Evolutionary conservation across 2,113 vertebrate species (phyloP), one percentile per base, ranked within the genome.

Genomic region (Callospermophilus lateralis): DNA sequence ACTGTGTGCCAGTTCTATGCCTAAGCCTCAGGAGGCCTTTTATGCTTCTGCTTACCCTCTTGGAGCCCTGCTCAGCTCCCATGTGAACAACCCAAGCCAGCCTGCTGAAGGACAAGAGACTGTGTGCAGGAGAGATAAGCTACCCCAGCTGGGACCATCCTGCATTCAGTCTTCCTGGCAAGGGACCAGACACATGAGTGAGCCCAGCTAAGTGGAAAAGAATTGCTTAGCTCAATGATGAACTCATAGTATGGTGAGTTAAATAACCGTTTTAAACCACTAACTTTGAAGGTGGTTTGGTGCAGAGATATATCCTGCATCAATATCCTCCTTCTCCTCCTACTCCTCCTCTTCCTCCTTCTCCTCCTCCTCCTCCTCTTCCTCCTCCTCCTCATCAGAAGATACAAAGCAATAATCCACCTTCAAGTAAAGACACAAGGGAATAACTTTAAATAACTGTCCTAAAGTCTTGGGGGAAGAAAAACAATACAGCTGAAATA

Each of bases 401-500:
- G 12, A 53, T 20, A 79, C 30, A 89, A 90, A 96, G 48, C 8
- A 90, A 68, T 81, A 80, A 76, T 65, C 42, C 9, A 55, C 6
- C 76, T 74, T 95, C n/a, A 95, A 88, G 42, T 67, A 30, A 72
- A 74, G 39, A 78, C n/a, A 58, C 26, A 87, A 89, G 86, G 32
- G 39, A 51, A 45, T 63, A 89, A 86, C 9, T 7, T 91, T 91
- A 89, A 96, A 92, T 63, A 87, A 51, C 67, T 87, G 30, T 58
- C 74, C 11, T 70, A 85, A 89, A 91, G 58, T 70, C 81, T 76
- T 93, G 4, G 26, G 48, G 55, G n/a, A 84, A 93, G 67, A 94
- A 95, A 95, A 93, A 67, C 63, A 95, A 92, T 77, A 92, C 39
- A 96, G 58, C 51, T 90, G 58, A 97, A 93, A 86, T 94, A 93